These are phyloP conservation scores for Scelioninae gen. 2 DNA, from an alignment of 2,888 invertebrate genomes.

Conservation along the genomic window DNA sequence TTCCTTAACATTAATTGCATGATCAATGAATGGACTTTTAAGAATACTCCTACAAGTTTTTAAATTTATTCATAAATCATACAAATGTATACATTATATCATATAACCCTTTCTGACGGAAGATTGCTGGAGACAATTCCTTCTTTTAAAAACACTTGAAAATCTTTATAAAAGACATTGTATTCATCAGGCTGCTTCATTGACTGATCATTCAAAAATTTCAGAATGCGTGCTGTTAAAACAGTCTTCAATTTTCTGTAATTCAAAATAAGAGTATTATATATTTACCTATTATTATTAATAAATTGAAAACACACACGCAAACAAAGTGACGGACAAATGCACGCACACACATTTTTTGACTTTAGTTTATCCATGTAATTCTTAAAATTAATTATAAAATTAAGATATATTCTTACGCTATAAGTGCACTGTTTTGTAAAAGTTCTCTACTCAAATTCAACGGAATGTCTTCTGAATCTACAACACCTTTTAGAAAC, in stretches of 20 bases:
- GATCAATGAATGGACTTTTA: too few species aligned
- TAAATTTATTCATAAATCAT: too few species aligned
- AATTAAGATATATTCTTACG: slow-evolving; percentile 76
- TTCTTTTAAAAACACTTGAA: slow-evolving; percentile 95
- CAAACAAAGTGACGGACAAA: too few species aligned
- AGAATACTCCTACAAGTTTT: too few species aligned
- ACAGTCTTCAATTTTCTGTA: slow-evolving; percentile 90
- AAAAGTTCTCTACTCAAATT: slow-evolving; percentile 96
- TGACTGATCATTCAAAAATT: slow-evolving; percentile 90
- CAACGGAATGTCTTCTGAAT: slow-evolving; percentile 98
- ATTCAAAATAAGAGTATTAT: too few species aligned
- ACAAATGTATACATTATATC: not conserved
- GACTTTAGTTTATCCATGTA: too few species aligned
- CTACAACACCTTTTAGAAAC: slow-evolving; percentile 97
- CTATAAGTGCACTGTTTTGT: slow-evolving; percentile 94
- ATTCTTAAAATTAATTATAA: not conserved
- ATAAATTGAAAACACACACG: too few species aligned
- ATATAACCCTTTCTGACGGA: slow-evolving; percentile 85
- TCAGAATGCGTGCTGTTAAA: slow-evolving; percentile 87
- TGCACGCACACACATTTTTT: too few species aligned
- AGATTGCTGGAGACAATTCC: slow-evolving; percentile 92
- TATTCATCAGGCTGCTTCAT: slow-evolving; percentile 89
- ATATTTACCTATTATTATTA: too few species aligned
- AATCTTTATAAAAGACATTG: slow-evolving; percentile 92
- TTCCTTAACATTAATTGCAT: too few species aligned